Conservation (phyloP, 2,888 invertebrate genomes). For the Lampropteryx suffumata region DNA sequence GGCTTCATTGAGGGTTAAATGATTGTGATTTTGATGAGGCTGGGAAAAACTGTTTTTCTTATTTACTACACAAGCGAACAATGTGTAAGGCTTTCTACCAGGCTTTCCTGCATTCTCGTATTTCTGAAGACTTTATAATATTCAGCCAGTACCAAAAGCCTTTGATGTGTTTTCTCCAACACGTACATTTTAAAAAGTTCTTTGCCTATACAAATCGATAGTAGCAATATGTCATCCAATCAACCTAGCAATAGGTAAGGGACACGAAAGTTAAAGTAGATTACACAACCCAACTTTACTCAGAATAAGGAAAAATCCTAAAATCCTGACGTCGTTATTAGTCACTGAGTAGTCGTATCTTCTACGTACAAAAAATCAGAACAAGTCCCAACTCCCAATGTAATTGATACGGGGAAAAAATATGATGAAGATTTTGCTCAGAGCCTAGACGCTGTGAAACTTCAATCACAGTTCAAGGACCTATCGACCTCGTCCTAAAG, state of each 20-base stretch:
- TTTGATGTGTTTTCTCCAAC: no score
- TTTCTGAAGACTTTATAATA: no score
- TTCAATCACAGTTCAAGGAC: conserved; percentile 26
- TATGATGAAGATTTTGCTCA: conserved; percentile 7
- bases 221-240: conserved; percentile 1
- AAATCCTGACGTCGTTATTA: conserved; percentile 5
- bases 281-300: conserved; percentile 6
- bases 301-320: conserved; percentile 11
- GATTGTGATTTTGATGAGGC: conserved; percentile 31
- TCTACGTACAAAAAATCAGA: conserved; percentile 14
- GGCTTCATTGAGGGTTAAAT: conserved; percentile 28
- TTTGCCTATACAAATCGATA: background rate
- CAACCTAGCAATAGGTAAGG: background rate
- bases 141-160: no score
- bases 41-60: conserved; percentile 26
- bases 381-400: conserved; percentile 1
- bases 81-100: no score
- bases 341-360: conserved; percentile 8
- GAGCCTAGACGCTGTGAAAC: conserved; percentile 4
- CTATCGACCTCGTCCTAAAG: conserved; percentile 21
- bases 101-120: no score
- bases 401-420: conserved; percentile 16
- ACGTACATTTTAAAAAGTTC: no score
- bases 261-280: conserved; percentile 3
- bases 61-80: no score